Percentiles rank a stretch among this genome's conserved stretches.
phyloP scores from a whole-genome alignment of 2,113 vertebrate species.

The Galbula dea region DNA sequence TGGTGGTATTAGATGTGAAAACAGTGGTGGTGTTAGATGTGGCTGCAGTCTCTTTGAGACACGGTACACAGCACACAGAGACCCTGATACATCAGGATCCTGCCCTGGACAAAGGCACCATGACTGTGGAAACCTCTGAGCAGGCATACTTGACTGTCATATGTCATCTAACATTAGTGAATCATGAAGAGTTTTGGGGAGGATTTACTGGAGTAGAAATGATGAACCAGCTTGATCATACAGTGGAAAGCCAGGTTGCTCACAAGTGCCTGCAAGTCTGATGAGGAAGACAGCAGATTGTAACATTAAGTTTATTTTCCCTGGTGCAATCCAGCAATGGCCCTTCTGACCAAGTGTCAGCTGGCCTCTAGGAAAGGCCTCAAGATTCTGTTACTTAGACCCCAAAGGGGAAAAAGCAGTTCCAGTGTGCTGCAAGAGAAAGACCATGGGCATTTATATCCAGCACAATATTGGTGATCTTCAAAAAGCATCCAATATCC shows the following conservation, averaged over 20 bases:
- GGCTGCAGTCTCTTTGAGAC: not conserved
- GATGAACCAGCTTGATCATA: not conserved
- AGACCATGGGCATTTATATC: not conserved
- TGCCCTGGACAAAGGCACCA: not conserved
- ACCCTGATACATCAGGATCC: not conserved
- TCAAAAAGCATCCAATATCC: not conserved
- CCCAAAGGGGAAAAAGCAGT: not conserved
- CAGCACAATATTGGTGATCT: not conserved
- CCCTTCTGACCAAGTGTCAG: not conserved
- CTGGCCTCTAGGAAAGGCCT: not conserved
- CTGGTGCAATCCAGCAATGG: not conserved
- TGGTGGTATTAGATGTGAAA: not conserved
- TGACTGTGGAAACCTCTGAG: not conserved
- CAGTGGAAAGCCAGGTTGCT: not conserved
- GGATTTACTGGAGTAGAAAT: conserved; percentile 13
- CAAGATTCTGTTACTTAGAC: not conserved
- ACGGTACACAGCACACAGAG: not conserved
- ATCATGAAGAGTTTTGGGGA: not conserved
- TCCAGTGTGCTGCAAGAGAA: not conserved
- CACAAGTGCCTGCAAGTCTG: not conserved
- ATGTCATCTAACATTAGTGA: not conserved
- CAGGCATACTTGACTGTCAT: not conserved
- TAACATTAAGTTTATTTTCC: not conserved
- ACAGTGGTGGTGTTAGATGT: not conserved
- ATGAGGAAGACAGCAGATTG: not conserved